Percentiles rank a stretch among this genome's conserved stretches.
These are phyloP conservation scores for Telmatherina bonti DNA, from an alignment of 2,797 vertebrate genomes.

Conservation along the genomic window DNA sequence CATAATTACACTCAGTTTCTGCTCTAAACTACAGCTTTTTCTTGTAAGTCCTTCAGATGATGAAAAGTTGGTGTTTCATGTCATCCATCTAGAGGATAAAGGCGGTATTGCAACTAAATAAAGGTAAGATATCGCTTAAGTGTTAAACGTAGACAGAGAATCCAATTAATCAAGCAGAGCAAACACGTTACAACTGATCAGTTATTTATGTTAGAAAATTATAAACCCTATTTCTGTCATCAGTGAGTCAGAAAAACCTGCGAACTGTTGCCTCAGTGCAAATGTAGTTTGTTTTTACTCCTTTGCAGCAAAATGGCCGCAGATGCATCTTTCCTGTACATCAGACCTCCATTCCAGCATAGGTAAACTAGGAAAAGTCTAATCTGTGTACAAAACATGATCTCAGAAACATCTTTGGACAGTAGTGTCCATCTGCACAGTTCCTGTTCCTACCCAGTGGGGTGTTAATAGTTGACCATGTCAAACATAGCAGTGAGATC, in stretches of 20 bases:
- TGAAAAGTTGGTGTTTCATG: background rate
- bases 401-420: too few relatives aligned
- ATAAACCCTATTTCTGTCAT: background rate
- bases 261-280: background rate
- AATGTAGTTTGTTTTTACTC: too few relatives aligned
- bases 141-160: too few relatives aligned
- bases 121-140: too few relatives aligned
- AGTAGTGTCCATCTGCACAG: too few relatives aligned
- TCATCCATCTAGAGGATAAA: slow-evolving; percentile 28
- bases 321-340: background rate
- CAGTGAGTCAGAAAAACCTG: background rate
- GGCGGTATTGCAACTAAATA: background rate
- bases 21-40: background rate
- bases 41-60: background rate
- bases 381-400: too few relatives aligned
- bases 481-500: too few relatives aligned
- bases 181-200: background rate
- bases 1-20: slow-evolving; percentile 18
- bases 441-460: too few relatives aligned
- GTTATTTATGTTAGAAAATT: background rate
- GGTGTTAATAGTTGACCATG: too few relatives aligned
- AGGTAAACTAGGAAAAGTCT: too few relatives aligned
- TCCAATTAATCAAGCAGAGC: background rate
- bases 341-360: too few relatives aligned
- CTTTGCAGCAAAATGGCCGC: background rate